Evolutionary conservation across 2,113 vertebrate species (phyloP), one percentile per base, ranked within the genome.

Genomic region (Climacteris rufus): DNA sequence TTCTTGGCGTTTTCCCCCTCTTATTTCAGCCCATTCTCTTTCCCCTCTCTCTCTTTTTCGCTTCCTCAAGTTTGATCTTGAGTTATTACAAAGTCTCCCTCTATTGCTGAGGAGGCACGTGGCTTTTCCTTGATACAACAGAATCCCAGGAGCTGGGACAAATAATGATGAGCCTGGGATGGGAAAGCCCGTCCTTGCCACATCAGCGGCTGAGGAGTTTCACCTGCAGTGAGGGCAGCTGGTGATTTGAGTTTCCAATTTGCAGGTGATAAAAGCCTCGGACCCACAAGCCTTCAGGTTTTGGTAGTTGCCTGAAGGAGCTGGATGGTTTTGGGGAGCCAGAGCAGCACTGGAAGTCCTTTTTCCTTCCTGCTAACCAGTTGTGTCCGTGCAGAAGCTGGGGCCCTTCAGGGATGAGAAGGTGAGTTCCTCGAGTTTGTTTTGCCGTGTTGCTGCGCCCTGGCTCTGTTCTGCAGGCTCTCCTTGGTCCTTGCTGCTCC

Each of bases 251-350:
- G n/a, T 45, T 72, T 35, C 22, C 35, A 18, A 16, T 59, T 37
- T 47, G 18, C 37, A 52, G 4, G 2, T 20, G 52, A 18, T 35
- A 47, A 79, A 93, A 82, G 31, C 75, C 11, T 13, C 37, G 49
- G 49, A 10, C 4, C 2, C 5, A 4, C 0, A 1, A 1, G 1
- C 18, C 1, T 6, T 8, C 0, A 0, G 1, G 0, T 3, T 57
- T 75, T 74, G 9, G 3, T 16, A 7, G 15, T 0, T 60, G 23
- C 64, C 1, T 27, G 24, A 7, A 18, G 27, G 28, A 0, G 57
- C 11, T 12, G 8, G 10, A 0, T 22, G 49, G 7, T 3, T 59
- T 18, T 6, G 44, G 33, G 18, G 2, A 4, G 35, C 6, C 1
- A 7, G 13, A 57, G 11, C 8, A 27, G 10, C 0, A 0, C 4